These are phyloP conservation scores for Oncorhynchus mykiss DNA, from an alignment of 2,113 vertebrate genomes.

Conservation along the genomic window DNA sequence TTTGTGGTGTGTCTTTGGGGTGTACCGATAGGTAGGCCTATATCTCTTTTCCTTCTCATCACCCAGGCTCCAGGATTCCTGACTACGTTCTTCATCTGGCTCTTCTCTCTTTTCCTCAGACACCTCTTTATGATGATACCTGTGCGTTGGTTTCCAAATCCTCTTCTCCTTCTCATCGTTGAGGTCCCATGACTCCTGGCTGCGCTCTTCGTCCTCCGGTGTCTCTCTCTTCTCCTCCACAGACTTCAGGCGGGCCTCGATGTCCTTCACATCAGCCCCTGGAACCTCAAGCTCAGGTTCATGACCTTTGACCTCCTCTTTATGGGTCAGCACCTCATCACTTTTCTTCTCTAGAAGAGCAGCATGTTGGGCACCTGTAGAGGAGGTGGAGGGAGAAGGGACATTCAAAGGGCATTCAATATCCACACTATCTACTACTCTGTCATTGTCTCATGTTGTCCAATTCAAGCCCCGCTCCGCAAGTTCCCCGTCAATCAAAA, in stretches of 20 bases:
- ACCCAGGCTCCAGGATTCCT: slow-evolving; percentile 63
- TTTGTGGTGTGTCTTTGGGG: slow-evolving; percentile 47
- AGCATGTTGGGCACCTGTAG: slow-evolving; percentile 77
- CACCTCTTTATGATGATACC: slow-evolving; percentile 55
- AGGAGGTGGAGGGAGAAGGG: slow-evolving; percentile 8
- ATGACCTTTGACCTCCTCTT: slow-evolving; percentile 53
- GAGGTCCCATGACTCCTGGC: slow-evolving; percentile 67
- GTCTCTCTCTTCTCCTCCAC: slow-evolving; percentile 62
- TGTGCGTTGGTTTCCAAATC: slow-evolving; percentile 60
- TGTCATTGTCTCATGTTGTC: too few species aligned
- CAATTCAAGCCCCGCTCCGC: too few species aligned
- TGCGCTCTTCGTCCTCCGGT: slow-evolving; percentile 53
- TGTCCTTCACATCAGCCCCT: slow-evolving; percentile 59
- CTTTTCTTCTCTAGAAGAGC: slow-evolving; percentile 69
- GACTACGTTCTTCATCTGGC: slow-evolving; percentile 47
- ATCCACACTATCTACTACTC: neutral
- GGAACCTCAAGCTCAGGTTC: slow-evolving; percentile 33
- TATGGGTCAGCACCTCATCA: slow-evolving; percentile 48
- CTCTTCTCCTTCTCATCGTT: slow-evolving; percentile 47
- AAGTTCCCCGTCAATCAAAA: too few species aligned
- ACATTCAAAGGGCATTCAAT: neutral
- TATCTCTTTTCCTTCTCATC: slow-evolving; percentile 41
- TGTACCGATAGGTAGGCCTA: slow-evolving; percentile 40
- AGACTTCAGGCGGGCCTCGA: slow-evolving; percentile 64
- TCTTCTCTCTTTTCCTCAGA: slow-evolving; percentile 38